Evolutionary conservation across 2,797 vertebrate species (phyloP).

Genomic region (Bradypodion ventrale): DNA sequence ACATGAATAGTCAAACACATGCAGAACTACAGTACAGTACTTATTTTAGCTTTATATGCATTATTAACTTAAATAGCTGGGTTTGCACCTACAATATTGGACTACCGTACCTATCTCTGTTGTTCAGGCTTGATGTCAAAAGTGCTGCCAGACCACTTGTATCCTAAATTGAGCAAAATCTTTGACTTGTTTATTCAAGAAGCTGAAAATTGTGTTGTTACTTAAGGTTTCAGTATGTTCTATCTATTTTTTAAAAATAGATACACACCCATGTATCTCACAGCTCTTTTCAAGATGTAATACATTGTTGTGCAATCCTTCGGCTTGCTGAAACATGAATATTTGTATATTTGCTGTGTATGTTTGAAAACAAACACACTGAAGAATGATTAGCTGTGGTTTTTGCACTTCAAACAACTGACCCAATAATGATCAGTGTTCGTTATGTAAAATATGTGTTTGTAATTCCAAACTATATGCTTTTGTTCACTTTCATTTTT

Average conservation of each 20-base stretch:
- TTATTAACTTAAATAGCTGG: neutral
- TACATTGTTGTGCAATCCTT: conserved; percentile 19
- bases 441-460: too few relatives aligned
- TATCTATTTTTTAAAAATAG: conserved; percentile 42
- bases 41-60: neutral
- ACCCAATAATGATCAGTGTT: neutral
- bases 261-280: conserved; percentile 31
- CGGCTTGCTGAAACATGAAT: conserved; percentile 16
- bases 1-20: conserved; percentile 11
- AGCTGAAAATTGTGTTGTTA: conserved; percentile 31
- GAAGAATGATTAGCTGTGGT: too few relatives aligned
- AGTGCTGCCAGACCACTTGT: conserved; percentile 40
- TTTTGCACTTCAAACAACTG: neutral
- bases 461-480: neutral
- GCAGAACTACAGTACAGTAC: too few relatives aligned
- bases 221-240: conserved; percentile 49
- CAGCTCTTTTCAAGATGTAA: conserved; percentile 1
- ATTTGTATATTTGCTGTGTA: neutral
- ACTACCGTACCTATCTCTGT: conserved; percentile 14
- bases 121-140: conserved; percentile 28
- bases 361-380: neutral
- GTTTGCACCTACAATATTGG: neutral
- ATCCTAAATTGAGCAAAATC: conserved; percentile 21
- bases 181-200: conserved; percentile 56
- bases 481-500: neutral